These are phyloP conservation scores for Heterochromis multidens DNA, from an alignment of 2,113 vertebrate species.

Conservation along the genomic window DNA sequence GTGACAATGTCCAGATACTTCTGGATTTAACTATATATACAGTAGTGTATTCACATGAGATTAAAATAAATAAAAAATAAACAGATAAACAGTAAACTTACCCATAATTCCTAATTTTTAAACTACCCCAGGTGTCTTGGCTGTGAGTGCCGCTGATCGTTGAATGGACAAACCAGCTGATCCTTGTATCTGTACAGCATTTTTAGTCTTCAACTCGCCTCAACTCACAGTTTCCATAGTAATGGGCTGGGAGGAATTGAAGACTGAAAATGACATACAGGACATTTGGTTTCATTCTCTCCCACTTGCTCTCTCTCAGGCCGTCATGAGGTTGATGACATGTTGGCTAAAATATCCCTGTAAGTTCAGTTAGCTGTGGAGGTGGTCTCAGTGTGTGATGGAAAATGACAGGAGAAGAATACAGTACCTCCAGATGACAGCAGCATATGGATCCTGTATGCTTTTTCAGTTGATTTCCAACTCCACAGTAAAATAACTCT, in stretches of 20 bases:
- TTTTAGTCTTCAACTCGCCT: constrained; percentile 85
- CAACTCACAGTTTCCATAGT: constrained; percentile 83
- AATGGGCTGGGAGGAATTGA: constrained; percentile 84
- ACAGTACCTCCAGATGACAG: neutral
- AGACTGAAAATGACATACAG: constrained; percentile 88
- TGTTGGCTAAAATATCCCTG: constrained; percentile 1
- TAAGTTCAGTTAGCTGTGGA: neutral
- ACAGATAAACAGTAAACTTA: constrained; percentile 29
- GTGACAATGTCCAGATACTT: neutral
- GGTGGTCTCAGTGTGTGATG: neutral
- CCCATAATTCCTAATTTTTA: constrained; percentile 3
- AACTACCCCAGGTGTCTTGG: neutral
- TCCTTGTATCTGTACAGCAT: constrained; percentile 84
- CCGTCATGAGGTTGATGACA: neutral
- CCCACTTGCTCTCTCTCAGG: neutral
- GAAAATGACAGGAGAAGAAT: neutral
- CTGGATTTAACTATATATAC: neutral
- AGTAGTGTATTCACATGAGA: neutral
- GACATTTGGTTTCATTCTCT: constrained; percentile 59
- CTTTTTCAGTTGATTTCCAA: neutral
- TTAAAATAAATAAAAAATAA: neutral
- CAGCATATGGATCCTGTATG: neutral
- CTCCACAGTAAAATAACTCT: neutral
- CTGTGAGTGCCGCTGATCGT: neutral
- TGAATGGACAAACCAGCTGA: constrained; percentile 48